Evolutionary conservation across 2,797 vertebrate genomes (phyloP).

Genomic region (Pseudochromis fuscus): DNA sequence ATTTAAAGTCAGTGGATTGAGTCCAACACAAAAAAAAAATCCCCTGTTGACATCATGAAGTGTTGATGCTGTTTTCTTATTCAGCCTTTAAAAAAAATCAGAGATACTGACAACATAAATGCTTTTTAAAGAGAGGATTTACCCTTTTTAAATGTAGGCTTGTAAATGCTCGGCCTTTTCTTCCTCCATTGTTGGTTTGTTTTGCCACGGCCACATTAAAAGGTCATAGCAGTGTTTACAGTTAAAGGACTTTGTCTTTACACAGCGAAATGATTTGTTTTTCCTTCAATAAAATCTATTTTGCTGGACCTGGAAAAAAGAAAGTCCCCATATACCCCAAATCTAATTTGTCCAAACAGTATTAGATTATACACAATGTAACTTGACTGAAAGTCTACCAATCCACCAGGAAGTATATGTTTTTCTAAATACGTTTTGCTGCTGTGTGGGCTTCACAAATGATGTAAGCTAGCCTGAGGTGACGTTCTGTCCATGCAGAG

Average conservation of each 20-base stretch:
- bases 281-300: slow-evolving; percentile 20
- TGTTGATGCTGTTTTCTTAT: neutral
- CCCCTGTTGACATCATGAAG: neutral
- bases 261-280: slow-evolving; percentile 34
- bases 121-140: neutral
- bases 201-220: slow-evolving; percentile 59
- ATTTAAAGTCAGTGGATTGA: slow-evolving; percentile 18
- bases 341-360: slow-evolving; percentile 62
- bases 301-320: slow-evolving; percentile 19
- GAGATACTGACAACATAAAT: neutral
- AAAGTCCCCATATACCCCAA: slow-evolving; percentile 30
- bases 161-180: slow-evolving; percentile 1
- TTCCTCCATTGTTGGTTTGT: slow-evolving; percentile 28
- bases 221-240: slow-evolving; percentile 64
- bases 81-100: slow-evolving; percentile 15
- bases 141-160: neutral
- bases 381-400: slow-evolving; percentile 50
- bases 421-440: slow-evolving; percentile 51
- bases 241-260: slow-evolving; percentile 33
- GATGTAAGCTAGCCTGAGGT: slow-evolving; percentile 7
- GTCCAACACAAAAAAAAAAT: slow-evolving; percentile 8
- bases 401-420: slow-evolving; percentile 53
- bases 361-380: slow-evolving; percentile 39
- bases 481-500: slow-evolving; percentile 34
- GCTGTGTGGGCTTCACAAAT: slow-evolving; percentile 34